A percentile compares a stretch with the other conserved stretches of the same genome.
phyloP scores from a whole-genome alignment of 2,113 vertebrate genomes.

The Rhadina sibilatrix region DNA sequence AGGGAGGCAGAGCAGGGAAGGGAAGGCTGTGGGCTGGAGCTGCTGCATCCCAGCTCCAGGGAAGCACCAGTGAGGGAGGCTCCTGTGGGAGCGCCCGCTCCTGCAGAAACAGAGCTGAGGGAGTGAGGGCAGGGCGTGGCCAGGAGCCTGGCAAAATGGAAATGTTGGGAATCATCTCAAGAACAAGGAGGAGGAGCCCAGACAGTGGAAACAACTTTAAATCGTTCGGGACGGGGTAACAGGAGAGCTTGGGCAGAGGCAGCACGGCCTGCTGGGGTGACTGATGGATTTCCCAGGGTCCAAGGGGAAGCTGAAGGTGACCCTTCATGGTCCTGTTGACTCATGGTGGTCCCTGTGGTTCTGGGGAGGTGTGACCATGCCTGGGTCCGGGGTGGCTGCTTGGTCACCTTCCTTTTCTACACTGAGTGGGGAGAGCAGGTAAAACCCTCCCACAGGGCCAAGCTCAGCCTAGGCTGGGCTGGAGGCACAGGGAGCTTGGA shows the following conservation, averaged over 20 bases:
- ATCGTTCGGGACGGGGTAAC: not conserved
- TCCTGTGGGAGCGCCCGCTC: not conserved
- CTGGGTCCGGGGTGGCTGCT: not conserved
- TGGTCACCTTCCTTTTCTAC: not conserved
- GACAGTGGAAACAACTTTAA: not conserved
- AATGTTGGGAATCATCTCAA: slow-evolving; percentile 37
- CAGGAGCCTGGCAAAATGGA: slow-evolving; percentile 6
- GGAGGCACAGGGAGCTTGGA: not conserved
- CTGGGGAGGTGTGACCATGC: not conserved
- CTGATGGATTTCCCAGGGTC: not conserved
- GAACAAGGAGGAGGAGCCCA: slow-evolving; percentile 21
- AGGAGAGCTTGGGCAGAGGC: not conserved
- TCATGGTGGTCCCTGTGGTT: not conserved
- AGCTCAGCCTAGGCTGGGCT: not conserved
- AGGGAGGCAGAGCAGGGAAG: not conserved
- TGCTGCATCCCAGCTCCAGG: not conserved
- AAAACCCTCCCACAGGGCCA: not conserved
- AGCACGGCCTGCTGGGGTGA: not conserved
- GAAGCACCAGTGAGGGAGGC: not conserved
- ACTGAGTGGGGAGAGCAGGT: fast-evolving
- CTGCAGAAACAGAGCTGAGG: not conserved
- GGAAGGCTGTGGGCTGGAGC: not conserved
- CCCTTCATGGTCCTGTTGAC: not conserved
- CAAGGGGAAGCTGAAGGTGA: not conserved
- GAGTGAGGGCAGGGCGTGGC: slow-evolving; percentile 15